Percentiles rank a stretch among this genome's conserved stretches.
These are phyloP conservation scores for Drosophila prosaltans DNA, from an alignment of 1,140 invertebrate genomes.

Conservation along the genomic window DNA sequence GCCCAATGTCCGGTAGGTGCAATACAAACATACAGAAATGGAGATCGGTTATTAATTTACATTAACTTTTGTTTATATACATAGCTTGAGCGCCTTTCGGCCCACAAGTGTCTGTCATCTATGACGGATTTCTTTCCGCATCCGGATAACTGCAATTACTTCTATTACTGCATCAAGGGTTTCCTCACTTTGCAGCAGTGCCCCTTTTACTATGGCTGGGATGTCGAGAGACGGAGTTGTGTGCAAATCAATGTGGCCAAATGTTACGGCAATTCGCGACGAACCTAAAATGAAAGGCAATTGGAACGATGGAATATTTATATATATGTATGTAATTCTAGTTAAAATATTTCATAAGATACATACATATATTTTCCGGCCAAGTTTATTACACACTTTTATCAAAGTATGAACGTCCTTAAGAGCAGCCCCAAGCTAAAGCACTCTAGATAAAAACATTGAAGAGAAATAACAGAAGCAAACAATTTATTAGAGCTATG, in stretches of 20 bases:
- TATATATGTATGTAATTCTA: too few species aligned
- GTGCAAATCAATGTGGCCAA: conserved; percentile 72
- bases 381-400: too few species aligned
- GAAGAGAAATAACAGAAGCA: not conserved
- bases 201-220: conserved; percentile 80
- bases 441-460: not conserved
- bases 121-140: conserved; percentile 79
- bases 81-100: conserved; percentile 50
- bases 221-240: conserved; percentile 68
- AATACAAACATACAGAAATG: too few species aligned
- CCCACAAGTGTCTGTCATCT: conserved; percentile 70
- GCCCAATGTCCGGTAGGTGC: conserved; percentile 63
- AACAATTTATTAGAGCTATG: conserved; percentile 29
- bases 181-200: conserved; percentile 77
- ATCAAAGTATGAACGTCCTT: too few species aligned
- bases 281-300: conserved; percentile 39
- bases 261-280: conserved; percentile 61
- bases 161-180: conserved; percentile 80
- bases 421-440: not conserved
- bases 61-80: conserved; percentile 7
- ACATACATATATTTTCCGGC: too few species aligned
- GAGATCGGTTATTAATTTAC: conserved; percentile 5
- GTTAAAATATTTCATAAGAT: too few species aligned
- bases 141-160: conserved; percentile 77
- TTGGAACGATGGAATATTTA: not conserved